Base-by-base conservation (phyloP, 2,888 invertebrate genomes). In the Volucella zonaria region DNA sequence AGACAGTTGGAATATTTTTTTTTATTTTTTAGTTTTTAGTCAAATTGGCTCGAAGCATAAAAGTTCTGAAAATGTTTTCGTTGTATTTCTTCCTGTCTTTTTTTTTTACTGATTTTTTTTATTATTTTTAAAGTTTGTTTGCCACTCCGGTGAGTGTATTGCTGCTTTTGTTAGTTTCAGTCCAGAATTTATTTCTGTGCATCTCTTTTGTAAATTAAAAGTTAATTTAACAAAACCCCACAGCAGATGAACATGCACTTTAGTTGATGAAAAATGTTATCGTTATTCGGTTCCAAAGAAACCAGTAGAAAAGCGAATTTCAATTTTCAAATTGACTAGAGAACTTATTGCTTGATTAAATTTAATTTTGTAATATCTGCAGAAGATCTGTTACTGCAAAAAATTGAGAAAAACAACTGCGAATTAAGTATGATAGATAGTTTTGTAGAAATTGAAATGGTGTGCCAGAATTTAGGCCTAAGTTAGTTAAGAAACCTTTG, bases 151-250 rank as follows among this genome's bases (percentile, higher is more conserved):
- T 51, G 15, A 64, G 40, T 64, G 38, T 64, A 66, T 51, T 66
- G 51, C 51, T 51, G 6, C 15, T 49, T 49, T 49, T 38, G 12
- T 66, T 40, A 51, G 45, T 31, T 12, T 12, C 14, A 3, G 4
- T 6, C 31, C 31, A 6, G 31, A 31, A 6, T 31, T 31, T 4
- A 6, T 31, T 45, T 45, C n/a, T 10, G 45, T 45, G 14, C 2
- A 49, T 38, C 42, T 58, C 14, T 14, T 47, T 73, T 70, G 43
- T 52, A 49, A 40, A 71, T 61, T 52, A 52, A 62, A 73, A 73
- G 61, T 62, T 73, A 62, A 61, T 61, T 62, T 43, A 43, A 73
- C 43, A n/a, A 67, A 14, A 11, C 14, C 14, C 14, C n/a, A 4
- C 12, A 14, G 40, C 23, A 15, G 38, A 12, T 6, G 8, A 12